Evolutionary conservation across 2,113 vertebrate species (phyloP), one percentile per base, ranked within the genome.

Genomic region (Sterrhoptilus dennistouni): DNA sequence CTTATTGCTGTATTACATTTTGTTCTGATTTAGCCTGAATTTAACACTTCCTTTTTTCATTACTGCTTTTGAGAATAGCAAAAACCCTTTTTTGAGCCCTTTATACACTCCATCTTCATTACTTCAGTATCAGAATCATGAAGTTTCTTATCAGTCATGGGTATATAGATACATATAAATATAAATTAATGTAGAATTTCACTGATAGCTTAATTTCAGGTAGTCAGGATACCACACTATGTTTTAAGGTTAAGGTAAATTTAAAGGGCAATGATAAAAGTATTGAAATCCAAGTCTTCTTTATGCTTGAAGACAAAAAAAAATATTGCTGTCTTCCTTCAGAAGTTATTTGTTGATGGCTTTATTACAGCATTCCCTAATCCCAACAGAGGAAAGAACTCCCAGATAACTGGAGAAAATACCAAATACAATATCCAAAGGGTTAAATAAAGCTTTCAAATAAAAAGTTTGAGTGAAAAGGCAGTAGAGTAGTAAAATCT

Each of bases 211-310:
- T 92, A n/a, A 79, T 94, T 94, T 89, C 22, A 83, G 38, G 33
- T 44, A 70, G 20, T 10, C 52, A 74, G 8, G 60, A 71, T 74
- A 66, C 33, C 72, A 87, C 76, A 94, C 89, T 35, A 57, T 31
- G 11, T 81, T 96, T 92, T 83, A 89, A 95, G 76, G 84, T 33
- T 63, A 95, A 81, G 76, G 72, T 85, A 86, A 83, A 70, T 93
- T 87, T 71, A 71, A 79, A 90, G 42, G 19, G 2, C 2, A 80
- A 57, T 35, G 6, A 65, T 50, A 24, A 75, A 93, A 77, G 35
- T 64, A 91, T 36, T 27, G 1, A 8, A 47, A 59, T 82, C 20
- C 44, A 15, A 74, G 88, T 90, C 23, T 84, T 95, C 54, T 78
- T 87, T 56, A 53, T 79, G 74, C 23, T 36, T 61, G 88, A 59